phyloP scores from a whole-genome alignment of 2,113 vertebrate species.

The Pituophis catenifer region DNA sequence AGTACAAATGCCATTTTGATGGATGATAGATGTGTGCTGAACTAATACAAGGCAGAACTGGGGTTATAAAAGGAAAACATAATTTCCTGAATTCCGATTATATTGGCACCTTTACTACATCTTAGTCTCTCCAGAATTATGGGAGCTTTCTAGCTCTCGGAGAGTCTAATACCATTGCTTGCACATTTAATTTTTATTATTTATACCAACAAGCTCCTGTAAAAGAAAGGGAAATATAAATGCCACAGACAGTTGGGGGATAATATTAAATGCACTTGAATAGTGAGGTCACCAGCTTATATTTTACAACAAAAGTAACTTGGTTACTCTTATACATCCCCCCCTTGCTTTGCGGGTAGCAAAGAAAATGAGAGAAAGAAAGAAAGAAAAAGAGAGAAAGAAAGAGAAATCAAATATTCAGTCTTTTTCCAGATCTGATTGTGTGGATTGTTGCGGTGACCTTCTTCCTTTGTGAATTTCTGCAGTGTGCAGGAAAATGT shows the following conservation, averaged over 20 bases:
- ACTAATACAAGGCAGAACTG: slow-evolving; percentile 18
- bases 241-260: neutral
- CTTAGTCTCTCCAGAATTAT: neutral
- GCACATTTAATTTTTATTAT: slow-evolving; percentile 15
- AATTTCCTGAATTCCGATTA: neutral
- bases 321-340: slow-evolving; percentile 33
- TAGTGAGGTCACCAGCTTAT: slow-evolving; percentile 4
- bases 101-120: neutral
- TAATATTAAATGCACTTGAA: neutral
- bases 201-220: neutral
- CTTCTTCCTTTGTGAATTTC: slow-evolving; percentile 26
- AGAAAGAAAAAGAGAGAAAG: too few relatives aligned
- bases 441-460: slow-evolving; percentile 10
- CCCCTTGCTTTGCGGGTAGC: slow-evolving; percentile 28
- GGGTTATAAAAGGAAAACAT: slow-evolving; percentile 30
- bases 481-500: slow-evolving; percentile 12
- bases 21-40: slow-evolving; percentile 10
- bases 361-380: neutral
- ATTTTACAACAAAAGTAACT: slow-evolving; percentile 16
- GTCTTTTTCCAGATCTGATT: slow-evolving; percentile 14
- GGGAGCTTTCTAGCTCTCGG: neutral
- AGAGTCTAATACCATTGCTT: neutral
- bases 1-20: slow-evolving; percentile 28
- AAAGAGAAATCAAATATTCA: neutral
- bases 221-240: slow-evolving; percentile 10